Base-by-base conservation (phyloP, 2,113 vertebrate genomes). In the Aspiorhynchus laticeps region DNA sequence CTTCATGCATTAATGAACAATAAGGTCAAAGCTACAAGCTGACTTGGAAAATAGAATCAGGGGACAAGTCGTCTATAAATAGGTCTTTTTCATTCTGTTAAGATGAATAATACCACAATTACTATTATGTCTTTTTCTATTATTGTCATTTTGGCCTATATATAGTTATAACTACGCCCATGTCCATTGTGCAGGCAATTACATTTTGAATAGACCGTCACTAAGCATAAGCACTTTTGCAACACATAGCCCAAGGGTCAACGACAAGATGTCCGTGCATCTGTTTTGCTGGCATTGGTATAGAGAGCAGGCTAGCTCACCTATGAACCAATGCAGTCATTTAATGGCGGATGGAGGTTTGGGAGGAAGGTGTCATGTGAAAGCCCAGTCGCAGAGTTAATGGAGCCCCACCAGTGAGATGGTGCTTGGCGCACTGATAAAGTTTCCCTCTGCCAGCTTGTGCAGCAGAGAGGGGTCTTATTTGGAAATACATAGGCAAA, bases 1-100 rank as follows among this genome's bases (percentile, higher is more conserved):
- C 90, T 91, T 93, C 92, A 93, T 93, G 91, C 91, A 93, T 93
- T 93, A 95, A 93, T 94, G 90, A 93, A 93, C 86, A 92, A 92
- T 88, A 91, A 90, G 91, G 92, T 90, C 87, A 85, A 86, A 92
- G 90, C 90, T 89, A 90, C 85, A 89, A 85, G 87, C 87, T 88
- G 83, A 88, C 87, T 89, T 81, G 85, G 76, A 88, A 87, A 92
- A 92, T 90, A 46, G 89, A 89, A 90, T 78, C 74, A 28, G 71
- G 84, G 89, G 88, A 84, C 83, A 87, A 65, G 83, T 36, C 5
- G 46, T 86, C 88, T 90, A 89, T 91, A 89, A 93, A 93, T 93
- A 93, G 89, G 76, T 53, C 6, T 11, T 33, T 43, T 21, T 56
- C n/a, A 46, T 41, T 77, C 79, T 83, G 76, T 43, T 91, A 76